Percentiles rank a stretch among this genome's conserved stretches.
phyloP scores from a whole-genome alignment of 2,888 invertebrate species.

The Odontomyia ornata region DNA sequence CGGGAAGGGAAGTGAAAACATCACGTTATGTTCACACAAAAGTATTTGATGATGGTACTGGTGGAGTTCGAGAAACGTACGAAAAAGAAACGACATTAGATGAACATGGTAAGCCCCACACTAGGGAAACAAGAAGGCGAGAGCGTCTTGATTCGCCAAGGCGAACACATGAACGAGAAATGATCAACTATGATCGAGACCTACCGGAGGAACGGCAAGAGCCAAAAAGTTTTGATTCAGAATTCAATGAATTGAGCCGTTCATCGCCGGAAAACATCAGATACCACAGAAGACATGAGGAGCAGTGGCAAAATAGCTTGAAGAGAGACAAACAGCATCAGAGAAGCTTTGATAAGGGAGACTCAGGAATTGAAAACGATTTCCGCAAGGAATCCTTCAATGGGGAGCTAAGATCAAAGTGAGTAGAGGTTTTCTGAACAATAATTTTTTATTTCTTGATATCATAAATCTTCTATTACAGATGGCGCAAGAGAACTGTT shows the following conservation, averaged over 20 bases:
- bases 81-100: constrained; percentile 64
- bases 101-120: constrained; percentile 61
- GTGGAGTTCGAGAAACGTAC: constrained; percentile 66
- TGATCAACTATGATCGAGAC: constrained; percentile 26
- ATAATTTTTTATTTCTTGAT: background rate
- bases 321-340: constrained; percentile 67
- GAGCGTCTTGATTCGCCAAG: constrained; percentile 60
- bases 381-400: constrained; percentile 75
- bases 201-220: constrained; percentile 61
- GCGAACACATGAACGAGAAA: constrained; percentile 41
- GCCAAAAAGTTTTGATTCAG: constrained; percentile 74
- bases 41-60: constrained; percentile 65
- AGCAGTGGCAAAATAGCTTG: constrained; percentile 71
- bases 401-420: constrained; percentile 66
- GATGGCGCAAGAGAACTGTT: constrained; percentile 63
- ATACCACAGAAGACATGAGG: constrained; percentile 59
- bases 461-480: too few relatives aligned
- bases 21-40: constrained; percentile 61
- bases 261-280: constrained; percentile 71
- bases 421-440: constrained; percentile 50
- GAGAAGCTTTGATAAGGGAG: constrained; percentile 67
- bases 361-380: constrained; percentile 85
- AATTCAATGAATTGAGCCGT: constrained; percentile 68
- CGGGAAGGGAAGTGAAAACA: constrained; percentile 55
- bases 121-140: constrained; percentile 63